Conservation (phyloP, 35 echinoderm and acorn worm species). For the Heliocidaris erythrogramma region DNA sequence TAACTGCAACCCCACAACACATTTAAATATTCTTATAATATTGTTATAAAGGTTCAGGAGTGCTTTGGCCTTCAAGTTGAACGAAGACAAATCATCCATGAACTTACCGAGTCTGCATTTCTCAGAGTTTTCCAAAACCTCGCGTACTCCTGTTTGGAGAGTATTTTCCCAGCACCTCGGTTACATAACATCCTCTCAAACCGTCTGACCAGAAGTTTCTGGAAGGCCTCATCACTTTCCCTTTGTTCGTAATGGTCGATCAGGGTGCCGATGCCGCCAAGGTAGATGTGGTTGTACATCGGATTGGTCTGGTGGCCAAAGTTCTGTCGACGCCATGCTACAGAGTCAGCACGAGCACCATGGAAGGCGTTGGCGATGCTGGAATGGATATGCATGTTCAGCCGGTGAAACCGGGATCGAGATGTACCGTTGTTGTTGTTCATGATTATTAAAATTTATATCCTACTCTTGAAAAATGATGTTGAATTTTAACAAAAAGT, state of each 20-base stretch:
- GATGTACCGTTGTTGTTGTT: neutral
- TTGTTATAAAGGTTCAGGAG: no score
- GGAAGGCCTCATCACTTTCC: slow-evolving; percentile 26
- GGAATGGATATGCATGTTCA: slow-evolving; percentile 6
- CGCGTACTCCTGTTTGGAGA: slow-evolving; percentile 21
- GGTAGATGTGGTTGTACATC: slow-evolving; percentile 42
- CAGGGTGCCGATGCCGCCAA: slow-evolving; percentile 27
- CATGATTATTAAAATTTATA: neutral
- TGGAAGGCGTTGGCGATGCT: slow-evolving; percentile 38
- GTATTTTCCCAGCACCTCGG: slow-evolving; percentile 18
- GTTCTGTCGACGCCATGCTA: slow-evolving; percentile 51
- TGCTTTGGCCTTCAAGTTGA: neutral
- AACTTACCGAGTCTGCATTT: slow-evolving; percentile 30
- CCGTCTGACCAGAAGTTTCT: slow-evolving; percentile 5
- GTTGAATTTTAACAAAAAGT: neutral
- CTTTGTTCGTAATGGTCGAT: slow-evolving; percentile 31
- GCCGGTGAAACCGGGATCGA: neutral
- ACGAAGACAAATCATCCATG: neutral
- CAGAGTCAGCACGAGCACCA: slow-evolving; percentile 14
- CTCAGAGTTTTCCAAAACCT: slow-evolving; percentile 41
- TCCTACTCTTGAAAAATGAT: neutral
- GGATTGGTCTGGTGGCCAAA: slow-evolving; percentile 31
- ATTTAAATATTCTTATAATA: no score
- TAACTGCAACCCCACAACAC: no score
- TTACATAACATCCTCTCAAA: slow-evolving; percentile 27